These are phyloP conservation scores for Exaiptasia diaphana DNA, from an alignment of 64 coral and sea anemone species.

Conservation along the genomic window DNA sequence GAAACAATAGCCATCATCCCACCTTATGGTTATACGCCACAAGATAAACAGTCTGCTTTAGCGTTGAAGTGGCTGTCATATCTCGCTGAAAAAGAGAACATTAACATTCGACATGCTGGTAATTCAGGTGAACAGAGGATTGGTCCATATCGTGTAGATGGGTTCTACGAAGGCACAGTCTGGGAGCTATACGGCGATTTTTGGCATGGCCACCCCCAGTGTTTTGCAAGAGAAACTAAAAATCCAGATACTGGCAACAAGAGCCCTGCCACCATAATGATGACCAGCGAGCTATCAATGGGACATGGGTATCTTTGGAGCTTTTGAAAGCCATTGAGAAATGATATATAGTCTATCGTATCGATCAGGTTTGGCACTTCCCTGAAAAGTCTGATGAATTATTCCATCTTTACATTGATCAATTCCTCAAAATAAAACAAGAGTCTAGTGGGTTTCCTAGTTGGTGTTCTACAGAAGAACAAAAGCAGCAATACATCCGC, in stretches of 20 bases:
- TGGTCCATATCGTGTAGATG: neutral
- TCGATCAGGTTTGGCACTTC: conserved; percentile 60
- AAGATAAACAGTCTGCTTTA: conserved; percentile 3
- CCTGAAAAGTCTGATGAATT: neutral
- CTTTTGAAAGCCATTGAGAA: neutral
- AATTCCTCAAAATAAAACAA: conserved; percentile 20
- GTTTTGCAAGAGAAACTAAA: neutral
- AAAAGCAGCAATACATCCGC: neutral
- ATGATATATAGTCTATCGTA: neutral
- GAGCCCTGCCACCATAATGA: neutral
- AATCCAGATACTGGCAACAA: neutral
- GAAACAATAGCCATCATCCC: neutral
- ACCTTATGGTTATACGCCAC: neutral
- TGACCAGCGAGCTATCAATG: neutral
- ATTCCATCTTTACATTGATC: neutral
- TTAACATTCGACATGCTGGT: neutral
- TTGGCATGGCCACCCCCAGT: conserved; percentile 23
- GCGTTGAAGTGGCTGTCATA: conserved; percentile 2
- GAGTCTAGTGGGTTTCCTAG: conserved; percentile 6
- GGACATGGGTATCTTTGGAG: neutral
- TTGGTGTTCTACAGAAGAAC: neutral
- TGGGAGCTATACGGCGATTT: neutral
- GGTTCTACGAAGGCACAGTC: neutral
- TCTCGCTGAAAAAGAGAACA: neutral
- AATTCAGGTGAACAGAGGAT: neutral